Evolutionary conservation across 2,888 invertebrate genomes (phyloP).

Genomic region (Muschampia plurimacula): DNA sequence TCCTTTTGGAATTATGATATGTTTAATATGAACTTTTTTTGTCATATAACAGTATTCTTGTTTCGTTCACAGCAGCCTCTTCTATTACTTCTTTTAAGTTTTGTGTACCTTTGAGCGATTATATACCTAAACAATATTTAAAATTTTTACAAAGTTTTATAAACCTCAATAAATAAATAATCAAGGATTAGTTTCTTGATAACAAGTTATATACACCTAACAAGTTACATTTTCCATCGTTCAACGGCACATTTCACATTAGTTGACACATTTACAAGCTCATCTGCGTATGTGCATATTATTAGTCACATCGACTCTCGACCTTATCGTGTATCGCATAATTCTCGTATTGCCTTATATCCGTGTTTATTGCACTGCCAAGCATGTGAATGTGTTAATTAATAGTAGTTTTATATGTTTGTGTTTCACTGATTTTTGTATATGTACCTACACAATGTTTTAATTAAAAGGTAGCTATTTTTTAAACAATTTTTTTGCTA

Average conservation of each 20-base stretch:
- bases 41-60: background rate
- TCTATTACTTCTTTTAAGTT: constrained; percentile 2
- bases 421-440: no score
- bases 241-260: background rate
- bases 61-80: constrained; percentile 1
- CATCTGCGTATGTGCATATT: background rate
- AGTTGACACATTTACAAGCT: constrained; percentile 4
- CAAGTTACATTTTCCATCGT: background rate
- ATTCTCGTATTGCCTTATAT: background rate
- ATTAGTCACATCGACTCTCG: background rate
- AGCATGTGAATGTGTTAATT: no score
- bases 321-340: constrained; percentile 4
- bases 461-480: background rate
- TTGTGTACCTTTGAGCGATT: background rate
- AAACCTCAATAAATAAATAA: background rate
- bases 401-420: background rate
- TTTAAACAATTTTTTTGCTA: no score
- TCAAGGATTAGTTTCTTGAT: no score
- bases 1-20: no score
- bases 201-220: no score
- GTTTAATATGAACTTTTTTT: no score
- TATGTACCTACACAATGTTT: background rate
- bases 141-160: background rate
- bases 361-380: no score
- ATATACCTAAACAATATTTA: background rate